Conservation (phyloP, 2,797 vertebrate species). For the Iguana delicatissima region DNA sequence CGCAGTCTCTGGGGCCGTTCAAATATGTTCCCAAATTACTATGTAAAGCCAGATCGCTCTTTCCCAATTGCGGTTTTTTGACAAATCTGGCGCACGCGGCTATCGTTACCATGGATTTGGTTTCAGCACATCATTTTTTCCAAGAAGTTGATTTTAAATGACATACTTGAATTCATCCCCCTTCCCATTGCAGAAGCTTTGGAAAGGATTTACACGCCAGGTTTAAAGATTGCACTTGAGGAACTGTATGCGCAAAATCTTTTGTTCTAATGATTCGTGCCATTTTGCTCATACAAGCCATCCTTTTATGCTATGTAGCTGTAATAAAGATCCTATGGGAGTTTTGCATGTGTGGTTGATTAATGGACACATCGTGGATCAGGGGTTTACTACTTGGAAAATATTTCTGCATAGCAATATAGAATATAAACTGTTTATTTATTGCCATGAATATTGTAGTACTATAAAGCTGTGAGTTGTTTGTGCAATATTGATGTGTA, state of each 20-base stretch:
- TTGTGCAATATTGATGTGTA: neutral
- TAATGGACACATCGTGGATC: neutral
- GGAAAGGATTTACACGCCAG: neutral
- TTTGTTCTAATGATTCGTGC: neutral
- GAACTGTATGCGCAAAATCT: neutral
- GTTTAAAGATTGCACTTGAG: neutral
- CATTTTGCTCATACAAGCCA: neutral
- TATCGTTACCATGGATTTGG: neutral
- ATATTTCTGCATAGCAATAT: neutral
- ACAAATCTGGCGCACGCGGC: neutral
- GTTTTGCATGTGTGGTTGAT: neutral
- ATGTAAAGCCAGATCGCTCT: neutral
- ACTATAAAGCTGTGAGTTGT: neutral
- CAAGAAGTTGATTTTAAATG: neutral
- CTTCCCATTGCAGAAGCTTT: neutral
- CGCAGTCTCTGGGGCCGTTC: neutral
- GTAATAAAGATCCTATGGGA: neutral
- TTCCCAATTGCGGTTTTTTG: neutral
- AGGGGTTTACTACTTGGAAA: neutral
- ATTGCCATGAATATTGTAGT: neutral
- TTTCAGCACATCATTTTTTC: slow-evolving; percentile 12
- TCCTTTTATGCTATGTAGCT: neutral
- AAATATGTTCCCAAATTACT: neutral
- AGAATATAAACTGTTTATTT: neutral
- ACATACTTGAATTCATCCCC: neutral